Base-by-base conservation (phyloP, 1,140 invertebrate genomes). In the Wasmannia auropunctata region DNA sequence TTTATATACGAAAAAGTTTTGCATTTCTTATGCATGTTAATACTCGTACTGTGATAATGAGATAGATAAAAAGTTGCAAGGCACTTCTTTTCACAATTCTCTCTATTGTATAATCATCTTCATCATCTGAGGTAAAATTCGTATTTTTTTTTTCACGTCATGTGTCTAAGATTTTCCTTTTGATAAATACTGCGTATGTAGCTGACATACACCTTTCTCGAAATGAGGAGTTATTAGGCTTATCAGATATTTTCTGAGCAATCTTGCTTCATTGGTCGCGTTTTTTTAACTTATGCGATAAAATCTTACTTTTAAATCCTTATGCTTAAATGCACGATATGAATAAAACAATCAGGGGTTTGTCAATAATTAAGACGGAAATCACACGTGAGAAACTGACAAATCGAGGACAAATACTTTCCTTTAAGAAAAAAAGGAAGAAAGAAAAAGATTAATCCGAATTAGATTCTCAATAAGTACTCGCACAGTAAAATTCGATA, bases 21-120 rank as follows among this genome's bases (percentile, higher is more conserved):
- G 16, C 1, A 79, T 51, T 19, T 49, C 28, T 49, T 69, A 69
- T 2, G 37, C 70, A 46, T 69, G 62, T 79, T 86, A 49, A 79
- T 88, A 72, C 37, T 46, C 76, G 46, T 56, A 76, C 31, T 81
- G 76, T 31, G 49, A 46, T 86, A 81, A 51, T 86, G 22, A 60
- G 16, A 80, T 76, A 87, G 86, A 80, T 67, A 85, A 87, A 87
- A n/a, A 87, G 87, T 88, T 91, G 84, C 87, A 93, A 93, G 92
- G 92, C 92, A 93, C 92, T 92, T 67, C 22, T 40, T 90, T 87
- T 86, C 31, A 84, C 31, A 51, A 56, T 67, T 85, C 43, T 83
- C 69, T 80, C 11, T n/a, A 10, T 80, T 80, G 31, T 49, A 37
- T 51, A 7, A 76, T 65, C 5, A 16, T n/a, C n/a, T n/a, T 22